Evolutionary conservation across 1,140 invertebrate species (phyloP).

Genomic region (Harlomillsia oculata): DNA sequence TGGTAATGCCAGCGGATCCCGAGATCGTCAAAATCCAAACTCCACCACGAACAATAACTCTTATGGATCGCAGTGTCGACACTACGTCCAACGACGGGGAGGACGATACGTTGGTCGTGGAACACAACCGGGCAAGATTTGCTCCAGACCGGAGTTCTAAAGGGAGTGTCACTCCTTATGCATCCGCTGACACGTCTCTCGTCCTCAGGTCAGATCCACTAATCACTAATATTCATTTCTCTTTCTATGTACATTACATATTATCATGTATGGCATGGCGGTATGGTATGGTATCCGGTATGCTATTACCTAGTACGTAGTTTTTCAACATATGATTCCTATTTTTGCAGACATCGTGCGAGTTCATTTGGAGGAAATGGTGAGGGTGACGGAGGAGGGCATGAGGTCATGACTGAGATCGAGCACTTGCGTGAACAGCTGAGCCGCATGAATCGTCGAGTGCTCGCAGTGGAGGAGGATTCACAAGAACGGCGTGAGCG

Average conservation of each 20-base stretch:
- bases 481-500: constrained; percentile 65
- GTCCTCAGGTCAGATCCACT: constrained; percentile 6
- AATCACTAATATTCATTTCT: no score
- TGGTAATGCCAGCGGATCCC: no score
- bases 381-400: constrained; percentile 7
- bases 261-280: no score
- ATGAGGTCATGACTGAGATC: constrained; percentile 48
- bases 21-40: constrained; percentile 25
- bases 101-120: constrained; percentile 31
- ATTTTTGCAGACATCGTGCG: not conserved
- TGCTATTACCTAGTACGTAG: no score
- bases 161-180: not conserved
- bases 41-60: constrained; percentile 37
- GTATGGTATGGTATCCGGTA: no score
- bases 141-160: not conserved
- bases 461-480: constrained; percentile 73
- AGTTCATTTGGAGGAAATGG: not conserved
- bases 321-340: not conserved
- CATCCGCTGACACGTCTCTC: constrained; percentile 6
- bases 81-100: constrained; percentile 16
- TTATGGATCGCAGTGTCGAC: constrained; percentile 19
- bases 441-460: constrained; percentile 69
- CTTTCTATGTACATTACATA: no score
- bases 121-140: constrained; percentile 27
- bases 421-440: constrained; percentile 69